Conservation (phyloP, 2,797 vertebrate genomes). For the Mionectes olivaceus region DNA sequence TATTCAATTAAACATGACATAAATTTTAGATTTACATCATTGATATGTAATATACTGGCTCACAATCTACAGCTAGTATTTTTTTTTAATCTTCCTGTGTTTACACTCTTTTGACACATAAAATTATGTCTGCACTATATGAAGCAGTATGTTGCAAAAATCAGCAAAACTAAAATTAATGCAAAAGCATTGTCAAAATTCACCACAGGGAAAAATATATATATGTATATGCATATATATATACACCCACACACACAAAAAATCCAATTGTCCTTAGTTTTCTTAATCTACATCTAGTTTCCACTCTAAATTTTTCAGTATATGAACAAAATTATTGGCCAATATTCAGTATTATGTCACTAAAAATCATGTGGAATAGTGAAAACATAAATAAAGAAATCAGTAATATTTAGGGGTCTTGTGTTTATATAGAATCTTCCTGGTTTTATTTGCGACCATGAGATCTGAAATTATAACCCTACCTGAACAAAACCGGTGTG, state of each 20-base stretch:
- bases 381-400: background rate
- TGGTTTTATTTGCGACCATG: background rate
- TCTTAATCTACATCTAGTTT: background rate
- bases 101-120: background rate
- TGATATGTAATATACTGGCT: background rate
- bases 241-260: background rate
- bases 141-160: background rate
- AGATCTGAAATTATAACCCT: background rate
- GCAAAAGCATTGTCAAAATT: background rate
- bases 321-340: background rate
- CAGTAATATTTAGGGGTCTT: background rate
- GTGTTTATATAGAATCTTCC: background rate
- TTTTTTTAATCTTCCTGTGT: background rate
- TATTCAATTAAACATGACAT: background rate
- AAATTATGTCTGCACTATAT: background rate
- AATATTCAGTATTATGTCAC: background rate
- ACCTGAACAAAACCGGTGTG: background rate
- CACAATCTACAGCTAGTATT: background rate
- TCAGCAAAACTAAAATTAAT: background rate
- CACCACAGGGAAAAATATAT: background rate
- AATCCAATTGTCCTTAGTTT: background rate
- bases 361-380: background rate
- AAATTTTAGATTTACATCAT: background rate
- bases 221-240: fast-evolving
- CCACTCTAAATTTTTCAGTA: background rate